Percentiles rank a stretch among this genome's conserved stretches.
phyloP scores from a whole-genome alignment of 2,797 vertebrate species.

The Ctenosaura bakeri region DNA sequence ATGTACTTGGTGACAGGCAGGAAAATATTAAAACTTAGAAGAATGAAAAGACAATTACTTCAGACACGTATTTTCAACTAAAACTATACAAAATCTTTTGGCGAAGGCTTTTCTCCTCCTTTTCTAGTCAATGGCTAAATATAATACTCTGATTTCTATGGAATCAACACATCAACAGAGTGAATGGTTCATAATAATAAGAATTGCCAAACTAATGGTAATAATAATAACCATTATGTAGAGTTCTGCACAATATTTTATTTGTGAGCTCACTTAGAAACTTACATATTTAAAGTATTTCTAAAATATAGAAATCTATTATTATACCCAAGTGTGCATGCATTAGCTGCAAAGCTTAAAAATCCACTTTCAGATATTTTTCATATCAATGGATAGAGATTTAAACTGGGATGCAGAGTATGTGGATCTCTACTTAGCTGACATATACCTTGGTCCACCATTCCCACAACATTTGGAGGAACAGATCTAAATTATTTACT shows the following conservation, averaged over 20 bases:
- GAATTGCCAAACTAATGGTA: not conserved
- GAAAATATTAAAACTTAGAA: not conserved
- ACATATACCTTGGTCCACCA: no score
- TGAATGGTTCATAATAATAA: not conserved
- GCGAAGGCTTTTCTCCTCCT: not conserved
- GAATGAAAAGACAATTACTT: not conserved
- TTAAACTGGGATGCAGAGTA: no score
- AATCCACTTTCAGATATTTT: not conserved
- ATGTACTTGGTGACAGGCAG: not conserved
- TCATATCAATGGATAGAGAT: not conserved
- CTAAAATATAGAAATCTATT: not conserved
- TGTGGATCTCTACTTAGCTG: no score
- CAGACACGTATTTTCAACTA: not conserved
- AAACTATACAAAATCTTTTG: not conserved
- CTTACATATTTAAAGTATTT: not conserved
- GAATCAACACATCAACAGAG: not conserved
- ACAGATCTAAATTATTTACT: constrained; percentile 23
- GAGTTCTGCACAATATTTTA: not conserved
- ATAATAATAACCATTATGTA: not conserved
- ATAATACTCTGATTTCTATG: not conserved
- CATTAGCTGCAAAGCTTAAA: accelerated
- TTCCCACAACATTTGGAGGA: no score
- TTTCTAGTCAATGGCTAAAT: not conserved
- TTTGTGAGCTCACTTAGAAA: not conserved
- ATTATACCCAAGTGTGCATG: not conserved